Percentiles rank a stretch among this genome's conserved stretches.
Evolutionary conservation across 2,113 vertebrate genomes (phyloP).

Genomic region (Triplophysa dalaica): DNA sequence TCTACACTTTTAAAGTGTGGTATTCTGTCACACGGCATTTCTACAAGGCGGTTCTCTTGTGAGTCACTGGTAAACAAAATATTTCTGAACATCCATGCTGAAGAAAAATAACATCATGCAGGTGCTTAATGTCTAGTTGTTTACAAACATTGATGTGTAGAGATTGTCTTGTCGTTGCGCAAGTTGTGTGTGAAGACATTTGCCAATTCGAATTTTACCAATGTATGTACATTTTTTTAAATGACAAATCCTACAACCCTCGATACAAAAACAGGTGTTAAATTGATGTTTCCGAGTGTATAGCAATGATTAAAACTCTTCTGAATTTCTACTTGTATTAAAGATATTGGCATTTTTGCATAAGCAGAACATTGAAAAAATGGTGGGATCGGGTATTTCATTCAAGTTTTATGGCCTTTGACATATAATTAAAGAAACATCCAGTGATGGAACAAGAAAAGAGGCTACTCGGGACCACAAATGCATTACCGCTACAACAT

Average conservation of each 20-base stretch:
- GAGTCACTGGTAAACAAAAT: background rate
- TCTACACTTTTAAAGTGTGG: conserved; percentile 65
- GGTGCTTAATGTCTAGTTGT: conserved; percentile 19
- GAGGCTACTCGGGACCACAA: conserved; percentile 70
- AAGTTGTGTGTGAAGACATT: conserved; percentile 15
- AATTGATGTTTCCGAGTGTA: conserved; percentile 55
- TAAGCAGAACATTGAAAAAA: conserved; percentile 52
- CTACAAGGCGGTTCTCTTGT: conserved; percentile 59
- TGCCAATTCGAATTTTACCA: background rate
- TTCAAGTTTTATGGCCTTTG: conserved; percentile 78
- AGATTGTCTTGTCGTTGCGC: background rate
- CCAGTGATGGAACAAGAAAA: conserved; percentile 77
- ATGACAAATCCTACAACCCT: conserved; percentile 23
- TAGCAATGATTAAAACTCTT: conserved; percentile 71
- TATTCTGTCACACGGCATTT: conserved; percentile 65
- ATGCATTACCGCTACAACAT: conserved; percentile 72
- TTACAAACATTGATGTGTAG: conserved; percentile 2
- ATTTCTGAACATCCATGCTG: background rate
- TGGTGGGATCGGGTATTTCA: conserved; percentile 59
- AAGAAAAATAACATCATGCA: conserved; percentile 8
- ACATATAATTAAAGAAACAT: conserved; percentile 85
- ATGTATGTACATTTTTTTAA: conserved; percentile 44
- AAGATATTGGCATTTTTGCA: conserved; percentile 56
- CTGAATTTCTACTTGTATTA: conserved; percentile 69
- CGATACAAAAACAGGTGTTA: conserved; percentile 29